Base-by-base conservation (phyloP, 2,797 vertebrate genomes). In the Balearica regulorum region DNA sequence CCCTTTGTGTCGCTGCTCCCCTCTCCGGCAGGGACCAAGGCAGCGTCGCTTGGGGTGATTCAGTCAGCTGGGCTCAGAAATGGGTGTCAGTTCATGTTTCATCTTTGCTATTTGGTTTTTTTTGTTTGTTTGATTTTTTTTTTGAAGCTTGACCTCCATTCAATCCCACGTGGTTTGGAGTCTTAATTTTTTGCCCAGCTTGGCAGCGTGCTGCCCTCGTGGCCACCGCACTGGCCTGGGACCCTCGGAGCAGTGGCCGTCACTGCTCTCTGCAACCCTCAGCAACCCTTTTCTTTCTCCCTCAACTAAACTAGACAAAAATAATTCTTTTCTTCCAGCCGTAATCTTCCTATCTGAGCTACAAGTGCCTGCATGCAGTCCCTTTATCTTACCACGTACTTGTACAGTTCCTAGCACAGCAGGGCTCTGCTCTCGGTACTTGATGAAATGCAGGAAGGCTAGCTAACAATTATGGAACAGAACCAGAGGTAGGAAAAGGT, bases 201-300 rank as follows among this genome's bases (percentile, higher is more conserved):
- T 1, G 0, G 9, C 60, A 25, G 37, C 4, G 2, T 4, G 22
- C n/a, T 53, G 37, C 26, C 48, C 49, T 20, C 2, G 4, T 6
- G 70, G 64, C 31, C 46, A 3, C 2, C 0, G 2, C 37, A 37
- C 26, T 33, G 37, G 31, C 54, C 55, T 21, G 61, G 37, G 21
- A 73, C 53, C 13, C 35, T 68, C 0, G 0, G 15, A 17, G 35
- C 0, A 0, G n/a, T 21, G 71, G 13, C 28, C 14, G 0, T 35
- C 43, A 5, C 35, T 24, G 31, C 48, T 14, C 20, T 22, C 43
- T 46, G 65, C 17, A 41, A 13, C 58, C 48, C 44, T 54, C 84
- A 79, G 41, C 65, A 76, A 16, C 6, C 1, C 8, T 68, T 75
- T 71, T 9, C 33, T 57, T 79, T 65, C 44, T 85, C 46, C 44